A percentile compares a stretch with the other conserved stretches of the same genome.
These are phyloP conservation scores for Leptopilina syphax DNA, from an alignment of 2,888 invertebrate genomes.

Conservation along the genomic window DNA sequence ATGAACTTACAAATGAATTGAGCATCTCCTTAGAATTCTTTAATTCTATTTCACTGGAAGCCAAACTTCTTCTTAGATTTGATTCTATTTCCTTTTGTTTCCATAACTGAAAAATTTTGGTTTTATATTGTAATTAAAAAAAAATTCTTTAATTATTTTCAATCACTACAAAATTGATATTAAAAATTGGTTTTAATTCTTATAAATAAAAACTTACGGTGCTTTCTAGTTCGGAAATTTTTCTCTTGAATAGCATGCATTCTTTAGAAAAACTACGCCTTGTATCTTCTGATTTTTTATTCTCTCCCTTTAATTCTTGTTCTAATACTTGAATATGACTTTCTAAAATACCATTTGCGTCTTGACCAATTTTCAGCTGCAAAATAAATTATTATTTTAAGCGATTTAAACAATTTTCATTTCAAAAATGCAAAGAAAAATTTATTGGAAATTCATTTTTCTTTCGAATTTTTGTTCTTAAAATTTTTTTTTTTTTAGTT, in stretches of 20 bases:
- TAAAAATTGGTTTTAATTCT: no score
- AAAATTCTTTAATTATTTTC: not conserved
- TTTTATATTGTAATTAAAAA: not conserved
- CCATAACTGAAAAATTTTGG: constrained; percentile 58
- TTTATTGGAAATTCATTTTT: no score
- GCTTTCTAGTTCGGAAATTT: constrained; percentile 64
- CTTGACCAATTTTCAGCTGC: constrained; percentile 64
- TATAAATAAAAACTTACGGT: constrained; percentile 55
- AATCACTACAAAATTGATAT: no score
- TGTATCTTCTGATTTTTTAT: constrained; percentile 60
- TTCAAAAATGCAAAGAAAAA: no score
- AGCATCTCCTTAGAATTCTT: constrained; percentile 60
- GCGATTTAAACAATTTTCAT: no score
- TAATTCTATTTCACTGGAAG: constrained; percentile 61
- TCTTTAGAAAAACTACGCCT: constrained; percentile 58
- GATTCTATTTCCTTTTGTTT: constrained; percentile 59
- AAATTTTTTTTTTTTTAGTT: no score
- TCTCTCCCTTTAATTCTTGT: constrained; percentile 59
- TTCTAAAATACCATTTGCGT: constrained; percentile 62
- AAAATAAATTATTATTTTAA: constrained; percentile 38
- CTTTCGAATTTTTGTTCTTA: no score
- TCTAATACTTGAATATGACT: constrained; percentile 62
- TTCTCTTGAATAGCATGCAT: constrained; percentile 61
- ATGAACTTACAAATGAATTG: constrained; percentile 60
- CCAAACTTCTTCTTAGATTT: constrained; percentile 58